Conservation (phyloP, 2,113 vertebrate species). For the Meles meles region DNA sequence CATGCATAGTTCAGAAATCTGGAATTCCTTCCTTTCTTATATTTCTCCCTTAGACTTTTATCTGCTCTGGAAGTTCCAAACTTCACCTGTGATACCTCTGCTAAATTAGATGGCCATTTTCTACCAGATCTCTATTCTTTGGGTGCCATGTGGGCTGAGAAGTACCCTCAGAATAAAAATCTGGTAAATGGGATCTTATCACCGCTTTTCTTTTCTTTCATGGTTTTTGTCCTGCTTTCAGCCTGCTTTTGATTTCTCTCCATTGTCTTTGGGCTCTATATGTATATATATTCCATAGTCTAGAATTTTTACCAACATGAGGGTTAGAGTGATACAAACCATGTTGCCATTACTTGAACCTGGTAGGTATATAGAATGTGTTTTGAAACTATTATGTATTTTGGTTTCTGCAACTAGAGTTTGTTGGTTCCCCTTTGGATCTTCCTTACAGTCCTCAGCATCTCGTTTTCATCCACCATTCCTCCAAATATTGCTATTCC, state of each 20-base stretch:
- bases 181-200: not conserved
- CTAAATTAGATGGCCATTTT: not conserved
- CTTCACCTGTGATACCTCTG: not conserved
- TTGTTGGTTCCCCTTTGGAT: not conserved
- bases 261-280: not conserved
- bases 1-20: not conserved
- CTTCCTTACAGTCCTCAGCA: not conserved
- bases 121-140: not conserved
- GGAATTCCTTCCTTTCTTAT: not conserved
- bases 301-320: not conserved
- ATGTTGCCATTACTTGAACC: not conserved
- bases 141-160: not conserved
- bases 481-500: not conserved
- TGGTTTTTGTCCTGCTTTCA: not conserved
- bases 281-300: not conserved
- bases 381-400: not conserved
- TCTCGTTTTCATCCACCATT: not conserved
- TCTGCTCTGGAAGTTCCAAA: not conserved
- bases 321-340: not conserved
- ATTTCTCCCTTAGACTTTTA: not conserved
- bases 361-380: not conserved
- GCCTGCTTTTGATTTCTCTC: not conserved
- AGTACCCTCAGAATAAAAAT: not conserved
- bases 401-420: not conserved
- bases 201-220: not conserved